phyloP scores from a whole-genome alignment of 2,797 vertebrate genomes.

The Spondyliosoma cantharus region DNA sequence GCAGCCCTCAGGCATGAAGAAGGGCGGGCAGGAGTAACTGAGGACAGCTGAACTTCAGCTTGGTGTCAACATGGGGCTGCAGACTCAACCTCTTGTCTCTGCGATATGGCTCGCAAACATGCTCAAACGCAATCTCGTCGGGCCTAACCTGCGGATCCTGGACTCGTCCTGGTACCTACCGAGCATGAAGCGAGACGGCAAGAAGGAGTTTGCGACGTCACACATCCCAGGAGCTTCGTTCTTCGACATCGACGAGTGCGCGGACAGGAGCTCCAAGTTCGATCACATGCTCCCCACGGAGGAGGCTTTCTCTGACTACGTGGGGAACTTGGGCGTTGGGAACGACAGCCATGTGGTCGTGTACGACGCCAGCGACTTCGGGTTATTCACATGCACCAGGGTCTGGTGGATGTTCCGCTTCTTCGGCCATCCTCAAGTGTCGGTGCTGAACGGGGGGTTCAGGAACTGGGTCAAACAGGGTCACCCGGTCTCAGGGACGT shows the following conservation, averaged over 20 bases:
- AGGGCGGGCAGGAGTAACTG: not conserved
- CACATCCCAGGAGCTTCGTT: conserved; percentile 90
- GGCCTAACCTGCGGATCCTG: conserved; percentile 82
- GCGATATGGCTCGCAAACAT: conserved; percentile 86
- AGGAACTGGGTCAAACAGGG: conserved; percentile 88
- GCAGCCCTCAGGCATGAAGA: no score
- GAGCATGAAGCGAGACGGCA: conserved; percentile 80
- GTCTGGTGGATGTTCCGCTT: conserved; percentile 95
- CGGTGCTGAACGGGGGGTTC: conserved; percentile 90
- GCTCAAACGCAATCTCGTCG: conserved; percentile 74
- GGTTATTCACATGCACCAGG: conserved; percentile 84
- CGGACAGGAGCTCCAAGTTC: conserved; percentile 83
- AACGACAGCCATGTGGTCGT: conserved; percentile 90
- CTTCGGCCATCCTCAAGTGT: conserved; percentile 89
- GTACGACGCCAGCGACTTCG: conserved; percentile 89
- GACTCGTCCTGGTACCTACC: conserved; percentile 93
- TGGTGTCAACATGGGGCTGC: conserved; percentile 20
- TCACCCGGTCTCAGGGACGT: conserved; percentile 80
- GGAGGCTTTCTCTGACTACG: conserved; percentile 85
- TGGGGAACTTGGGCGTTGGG: conserved; percentile 85
- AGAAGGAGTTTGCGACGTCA: conserved; percentile 83
- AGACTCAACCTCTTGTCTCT: conserved; percentile 35
- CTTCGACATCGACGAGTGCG: conserved; percentile 92
- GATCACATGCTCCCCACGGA: conserved; percentile 88
- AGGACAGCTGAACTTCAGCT: not conserved